A percentile compares a stretch with the other conserved stretches of the same genome.
Conservation (phyloP, 2,888 invertebrate genomes). For the Brachyopa scutellaris region DNA sequence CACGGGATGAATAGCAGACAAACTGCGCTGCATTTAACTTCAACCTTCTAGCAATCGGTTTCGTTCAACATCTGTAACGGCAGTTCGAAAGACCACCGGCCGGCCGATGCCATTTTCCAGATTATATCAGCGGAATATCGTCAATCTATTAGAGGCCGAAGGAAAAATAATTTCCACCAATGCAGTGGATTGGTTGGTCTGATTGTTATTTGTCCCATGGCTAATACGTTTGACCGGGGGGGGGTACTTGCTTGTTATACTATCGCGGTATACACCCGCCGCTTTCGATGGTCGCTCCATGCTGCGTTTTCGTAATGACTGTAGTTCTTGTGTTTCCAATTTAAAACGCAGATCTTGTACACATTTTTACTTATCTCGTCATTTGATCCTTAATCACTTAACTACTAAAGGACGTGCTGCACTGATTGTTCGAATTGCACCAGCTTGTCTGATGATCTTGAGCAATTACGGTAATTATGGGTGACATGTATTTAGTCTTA, state of each 20-base stretch:
- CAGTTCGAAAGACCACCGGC: constrained; percentile 21
- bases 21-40: constrained; percentile 44
- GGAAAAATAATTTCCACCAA: constrained; percentile 53
- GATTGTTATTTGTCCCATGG: constrained; percentile 71
- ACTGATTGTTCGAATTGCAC: constrained; percentile 42
- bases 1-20: constrained; percentile 13
- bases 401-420: constrained; percentile 32
- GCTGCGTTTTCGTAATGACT: constrained; percentile 45
- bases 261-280: constrained; percentile 13
- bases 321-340: constrained; percentile 15
- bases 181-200: constrained; percentile 31
- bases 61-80: constrained; percentile 47
- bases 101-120: constrained; percentile 54
- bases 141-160: constrained; percentile 61
- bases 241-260: constrained; percentile 46
- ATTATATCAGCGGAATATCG: constrained; percentile 50
- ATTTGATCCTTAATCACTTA: constrained; percentile 57
- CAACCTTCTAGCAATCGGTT: constrained; percentile 57
- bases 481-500: constrained; percentile 60
- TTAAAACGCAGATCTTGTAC: constrained; percentile 20
- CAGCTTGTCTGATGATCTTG: constrained; percentile 42
- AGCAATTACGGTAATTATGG: constrained; percentile 61
- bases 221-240: constrained; percentile 67
- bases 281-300: not conserved
- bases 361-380: constrained; percentile 28